Base-by-base conservation (phyloP, 2,888 invertebrate species). In the Rhorus exstirpatorius region DNA sequence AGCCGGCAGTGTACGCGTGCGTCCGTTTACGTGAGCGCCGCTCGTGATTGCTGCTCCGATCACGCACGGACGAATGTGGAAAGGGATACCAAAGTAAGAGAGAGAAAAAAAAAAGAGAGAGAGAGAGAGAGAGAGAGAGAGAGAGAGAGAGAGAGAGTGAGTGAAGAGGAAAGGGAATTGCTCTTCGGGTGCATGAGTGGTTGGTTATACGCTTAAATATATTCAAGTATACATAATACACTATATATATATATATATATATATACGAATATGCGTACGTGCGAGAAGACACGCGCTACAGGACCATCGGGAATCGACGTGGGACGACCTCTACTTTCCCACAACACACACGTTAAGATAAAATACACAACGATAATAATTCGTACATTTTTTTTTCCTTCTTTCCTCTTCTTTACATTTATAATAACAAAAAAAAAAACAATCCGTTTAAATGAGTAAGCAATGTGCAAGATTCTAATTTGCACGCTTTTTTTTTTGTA, bases 21-120 rank as follows among this genome's bases (percentile, higher is more conserved):
- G 81, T 82, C 83, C 82, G 82, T 82, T 82, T 82, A 82, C 82
- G 82, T 78, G 81, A 75, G 75, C 74, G 70, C 58, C 55, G 55
- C 68, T 75, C 71, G 82, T 78, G 79, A 78, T 74, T 76, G 79
- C 85, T 61, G 82, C 83, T 67, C 58, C 79, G 79, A 79, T 67
- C 75, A 83, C 83, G 79, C 74, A 75, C 78, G 83, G 58, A 78
- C 83, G 84, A 84, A 85, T 86, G 82, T 83, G 83, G 79, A 80
- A 76, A 77, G 71, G 70, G 60, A 63, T 58, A 10, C 53, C n/a
- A 53, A 38, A 49, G 61, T 14, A 14, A 17, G 46, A 10, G 46
- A 49, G 17, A 49, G 46, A 49, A 17, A 14, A 10, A 14, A 49
- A 7, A 49, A 14, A 49, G 53, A 76, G 75, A 67, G n/a, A 46